A percentile compares a stretch with the other conserved stretches of the same genome.
phyloP scores from a whole-genome alignment of 1,140 invertebrate species.

The Bombus haemorrhoidalis region DNA sequence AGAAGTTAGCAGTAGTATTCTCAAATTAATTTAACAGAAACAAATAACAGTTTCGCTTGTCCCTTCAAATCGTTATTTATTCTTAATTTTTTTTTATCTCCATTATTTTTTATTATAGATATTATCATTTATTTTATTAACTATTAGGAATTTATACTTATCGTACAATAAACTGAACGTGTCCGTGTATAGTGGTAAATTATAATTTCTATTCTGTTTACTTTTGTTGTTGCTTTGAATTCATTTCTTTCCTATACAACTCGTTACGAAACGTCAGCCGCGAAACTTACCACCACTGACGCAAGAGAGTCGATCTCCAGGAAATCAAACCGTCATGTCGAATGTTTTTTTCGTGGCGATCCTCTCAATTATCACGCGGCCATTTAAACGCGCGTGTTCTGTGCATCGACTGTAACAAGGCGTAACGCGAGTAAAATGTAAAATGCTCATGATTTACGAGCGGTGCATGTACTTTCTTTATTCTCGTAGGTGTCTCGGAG shows the following conservation, averaged over 20 bases:
- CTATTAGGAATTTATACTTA: too few species aligned
- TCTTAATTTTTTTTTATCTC: not conserved
- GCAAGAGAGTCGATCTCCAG: constrained; percentile 12
- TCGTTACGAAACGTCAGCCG: not conserved
- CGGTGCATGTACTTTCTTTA: constrained; percentile 35
- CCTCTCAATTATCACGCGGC: constrained; percentile 23
- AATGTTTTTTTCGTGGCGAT: not conserved
- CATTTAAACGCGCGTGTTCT: not conserved
- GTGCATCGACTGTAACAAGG: constrained; percentile 15
- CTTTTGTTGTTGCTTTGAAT: not conserved
- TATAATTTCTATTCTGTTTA: not conserved
- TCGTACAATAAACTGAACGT: too few species aligned
- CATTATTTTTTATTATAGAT: not conserved
- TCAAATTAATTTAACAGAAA: not conserved
- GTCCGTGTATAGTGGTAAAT: not conserved
- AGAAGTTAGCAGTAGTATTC: not conserved
- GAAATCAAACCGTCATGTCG: constrained; percentile 18
- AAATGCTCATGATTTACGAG: constrained; percentile 60
- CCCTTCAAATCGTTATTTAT: not conserved
- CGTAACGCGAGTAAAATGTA: constrained; percentile 57
- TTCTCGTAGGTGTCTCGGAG: constrained; percentile 57
- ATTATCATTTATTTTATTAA: not conserved
- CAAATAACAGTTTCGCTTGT: not conserved
- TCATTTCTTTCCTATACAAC: not conserved
- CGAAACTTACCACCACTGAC: not conserved